These are phyloP conservation scores for Cyprinodon brontotheroides DNA, from an alignment of 2,113 vertebrate genomes.

Conservation along the genomic window DNA sequence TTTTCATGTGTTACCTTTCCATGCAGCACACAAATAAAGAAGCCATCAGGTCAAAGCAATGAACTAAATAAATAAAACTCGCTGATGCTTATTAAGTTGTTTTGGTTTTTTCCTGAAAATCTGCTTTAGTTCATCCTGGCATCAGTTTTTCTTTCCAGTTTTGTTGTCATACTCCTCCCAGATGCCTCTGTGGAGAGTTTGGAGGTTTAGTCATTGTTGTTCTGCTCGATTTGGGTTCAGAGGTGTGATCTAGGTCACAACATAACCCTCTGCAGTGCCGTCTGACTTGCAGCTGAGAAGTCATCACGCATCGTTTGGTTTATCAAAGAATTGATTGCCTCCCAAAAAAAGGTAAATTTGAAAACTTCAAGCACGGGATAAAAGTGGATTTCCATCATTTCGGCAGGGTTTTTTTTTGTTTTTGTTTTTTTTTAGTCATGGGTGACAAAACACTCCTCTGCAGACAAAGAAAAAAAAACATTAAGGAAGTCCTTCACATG, in stretches of 20 bases:
- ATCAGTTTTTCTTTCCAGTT: too few species aligned
- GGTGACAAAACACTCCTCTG: background rate
- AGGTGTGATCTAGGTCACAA: conserved; percentile 21
- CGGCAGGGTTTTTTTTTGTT: background rate
- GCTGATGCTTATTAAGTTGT: background rate
- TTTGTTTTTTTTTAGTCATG: background rate
- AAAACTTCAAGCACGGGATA: background rate
- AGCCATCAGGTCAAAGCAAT: background rate
- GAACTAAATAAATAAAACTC: background rate
- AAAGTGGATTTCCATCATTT: background rate
- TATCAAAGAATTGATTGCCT: background rate
- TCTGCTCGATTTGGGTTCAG: conserved; percentile 21
- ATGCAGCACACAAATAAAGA: background rate
- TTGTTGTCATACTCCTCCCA: background rate
- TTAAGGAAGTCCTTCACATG: conserved; percentile 59
- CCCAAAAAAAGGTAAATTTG: background rate
- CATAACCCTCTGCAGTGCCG: conserved; percentile 24
- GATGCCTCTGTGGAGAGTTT: conserved; percentile 41
- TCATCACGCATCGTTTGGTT: conserved; percentile 1
- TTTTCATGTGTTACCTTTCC: conserved; percentile 14
- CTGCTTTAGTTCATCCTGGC: too few species aligned
- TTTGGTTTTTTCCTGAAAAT: too few species aligned
- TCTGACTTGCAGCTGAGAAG: conserved; percentile 58
- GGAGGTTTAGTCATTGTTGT: conserved; percentile 48
- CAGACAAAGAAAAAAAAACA: conserved; percentile 8